A percentile compares a stretch with the other conserved stretches of the same genome.
Evolutionary conservation across 2,113 vertebrate species (phyloP).

Genomic region (Lepus timidus): DNA sequence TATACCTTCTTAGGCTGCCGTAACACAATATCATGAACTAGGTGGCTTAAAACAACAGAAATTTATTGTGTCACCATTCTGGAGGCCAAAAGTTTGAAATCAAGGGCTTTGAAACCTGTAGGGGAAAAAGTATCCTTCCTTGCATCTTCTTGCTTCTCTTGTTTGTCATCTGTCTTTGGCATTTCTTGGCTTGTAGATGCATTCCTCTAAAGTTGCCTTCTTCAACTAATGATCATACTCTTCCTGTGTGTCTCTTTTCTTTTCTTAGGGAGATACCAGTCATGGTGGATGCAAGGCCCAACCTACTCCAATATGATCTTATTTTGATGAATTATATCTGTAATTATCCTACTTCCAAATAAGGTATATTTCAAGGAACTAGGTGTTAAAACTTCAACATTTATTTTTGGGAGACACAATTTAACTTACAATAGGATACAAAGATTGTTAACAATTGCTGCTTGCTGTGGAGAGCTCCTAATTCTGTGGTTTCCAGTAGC

Average conservation of each 20-base stretch:
- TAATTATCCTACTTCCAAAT: not conserved
- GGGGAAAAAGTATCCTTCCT: not conserved
- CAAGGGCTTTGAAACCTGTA: not conserved
- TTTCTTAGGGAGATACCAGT: not conserved
- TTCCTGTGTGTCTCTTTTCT: not conserved
- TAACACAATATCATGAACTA: not conserved
- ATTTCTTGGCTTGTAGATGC: not conserved
- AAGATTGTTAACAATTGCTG: not conserved
- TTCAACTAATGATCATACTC: not conserved
- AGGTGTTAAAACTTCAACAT: not conserved
- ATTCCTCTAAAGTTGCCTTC: not conserved
- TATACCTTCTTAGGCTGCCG: not conserved
- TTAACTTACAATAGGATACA: not conserved
- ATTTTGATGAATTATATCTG: constrained; percentile 11
- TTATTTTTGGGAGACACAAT: not conserved
- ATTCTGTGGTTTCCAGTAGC: not conserved
- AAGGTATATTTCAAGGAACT: not conserved
- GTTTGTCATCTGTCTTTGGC: not conserved
- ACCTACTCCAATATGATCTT: not conserved
- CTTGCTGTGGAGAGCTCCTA: not conserved
- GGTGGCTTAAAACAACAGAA: not conserved
- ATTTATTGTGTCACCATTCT: not conserved
- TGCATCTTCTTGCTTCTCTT: not conserved
- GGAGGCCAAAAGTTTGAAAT: not conserved
- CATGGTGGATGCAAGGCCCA: not conserved